Base-by-base conservation (phyloP, 1,140 invertebrate species). In the Ostrea edulis region DNA sequence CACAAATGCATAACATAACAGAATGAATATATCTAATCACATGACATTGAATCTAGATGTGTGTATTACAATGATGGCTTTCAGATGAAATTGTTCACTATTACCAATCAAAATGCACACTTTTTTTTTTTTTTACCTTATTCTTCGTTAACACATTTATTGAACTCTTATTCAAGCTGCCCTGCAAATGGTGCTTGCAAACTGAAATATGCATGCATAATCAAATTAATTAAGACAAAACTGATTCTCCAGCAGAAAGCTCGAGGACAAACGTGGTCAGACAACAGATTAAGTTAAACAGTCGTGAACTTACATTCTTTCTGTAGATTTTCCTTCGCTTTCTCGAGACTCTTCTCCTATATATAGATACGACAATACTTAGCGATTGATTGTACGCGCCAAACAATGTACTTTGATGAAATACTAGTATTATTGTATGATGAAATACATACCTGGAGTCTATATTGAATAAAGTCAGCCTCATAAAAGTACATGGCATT, bases 181-280 rank as follows among this genome's bases (percentile, higher is more conserved):
- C 68, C 25, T 35, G 25, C 22, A 77, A 14, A 77, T 77, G n/a
- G 12, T 77, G 68, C 22, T 77, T 77, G 29, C 68, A 77, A 77
- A 29, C 68, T 77, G 22, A 11, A 71, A 71, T 35, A 25, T 8
- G 14, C 14, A 44, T 44, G 8, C 58, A n/a, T 14, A 62, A 17
- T 20, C n/a, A 14, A 20, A n/a, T 11, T 20, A n/a, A n/a, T n/a
- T n/a, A n/a, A 62, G 7, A 62, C 58, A 62, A 62, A n/a, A 20
- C n/a, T 12, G 5, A 0, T 62, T 62, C n/a, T 62, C 55, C 4
- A 14, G 11, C 14, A 12, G 14, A 62, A 62, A 0, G n/a, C 5
- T 44, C 35, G 35, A 44, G 35, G 11, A 7, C 8, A 11, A 20
- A 62, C n/a, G 14, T 12, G 55, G 14, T 62, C 55, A 20, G n/a